Evolutionary conservation across 2,113 vertebrate species (phyloP).

Genomic region (Sander lucioperca): DNA sequence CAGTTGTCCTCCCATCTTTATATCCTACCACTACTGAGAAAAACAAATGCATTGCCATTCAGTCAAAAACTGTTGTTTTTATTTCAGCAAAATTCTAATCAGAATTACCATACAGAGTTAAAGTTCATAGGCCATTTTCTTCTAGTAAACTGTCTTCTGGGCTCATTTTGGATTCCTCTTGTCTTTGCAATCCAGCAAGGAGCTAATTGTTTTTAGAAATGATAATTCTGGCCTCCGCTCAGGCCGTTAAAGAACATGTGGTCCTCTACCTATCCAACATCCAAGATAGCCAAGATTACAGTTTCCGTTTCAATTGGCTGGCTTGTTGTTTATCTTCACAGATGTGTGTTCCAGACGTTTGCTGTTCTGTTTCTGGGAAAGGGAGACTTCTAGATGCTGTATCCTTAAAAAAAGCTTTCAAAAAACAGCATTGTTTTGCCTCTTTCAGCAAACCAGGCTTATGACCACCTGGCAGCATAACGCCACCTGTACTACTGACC

Average conservation of each 20-base stretch:
- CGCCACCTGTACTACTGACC: neutral
- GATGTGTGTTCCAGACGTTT: constrained; percentile 32
- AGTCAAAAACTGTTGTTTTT: no score
- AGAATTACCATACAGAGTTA: neutral
- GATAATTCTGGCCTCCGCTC: neutral
- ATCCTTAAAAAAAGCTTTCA: neutral
- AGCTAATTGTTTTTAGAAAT: constrained; percentile 15
- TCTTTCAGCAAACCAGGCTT: neutral
- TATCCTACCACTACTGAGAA: no score
- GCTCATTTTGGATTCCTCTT: neutral
- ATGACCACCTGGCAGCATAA: neutral
- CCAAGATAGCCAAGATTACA: constrained; percentile 19
- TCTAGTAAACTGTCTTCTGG: neutral
- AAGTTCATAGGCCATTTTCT: neutral
- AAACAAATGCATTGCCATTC: no score
- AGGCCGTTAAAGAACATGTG: constrained; percentile 22
- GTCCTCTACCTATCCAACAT: constrained; percentile 7
- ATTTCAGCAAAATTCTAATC: no score
- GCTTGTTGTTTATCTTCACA: constrained; percentile 32
- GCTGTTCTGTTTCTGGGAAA: constrained; percentile 9
- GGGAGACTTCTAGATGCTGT: neutral
- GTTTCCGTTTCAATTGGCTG: constrained; percentile 18
- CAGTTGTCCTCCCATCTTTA: no score
- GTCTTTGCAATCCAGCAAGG: neutral
- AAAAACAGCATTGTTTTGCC: neutral